phyloP scores from a whole-genome alignment of 1,140 invertebrate species.

The Aphis craccivora region DNA sequence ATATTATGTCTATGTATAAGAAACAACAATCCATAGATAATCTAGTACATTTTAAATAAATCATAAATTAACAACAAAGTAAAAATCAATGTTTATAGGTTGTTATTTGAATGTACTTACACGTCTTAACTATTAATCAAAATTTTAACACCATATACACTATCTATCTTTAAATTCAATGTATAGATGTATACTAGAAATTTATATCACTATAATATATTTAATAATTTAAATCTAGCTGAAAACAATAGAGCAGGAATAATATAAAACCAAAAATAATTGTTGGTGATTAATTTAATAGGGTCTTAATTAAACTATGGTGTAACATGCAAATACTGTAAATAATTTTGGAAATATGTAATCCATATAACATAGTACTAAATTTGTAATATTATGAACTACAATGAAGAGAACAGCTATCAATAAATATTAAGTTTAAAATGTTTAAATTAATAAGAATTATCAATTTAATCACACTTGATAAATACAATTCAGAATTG shows the following conservation, averaged over 20 bases:
- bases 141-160: too few relatives aligned
- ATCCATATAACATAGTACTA: neutral
- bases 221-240: neutral
- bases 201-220: neutral
- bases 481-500: neutral
- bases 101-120: too few relatives aligned
- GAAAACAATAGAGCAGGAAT: neutral
- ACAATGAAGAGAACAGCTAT: neutral
- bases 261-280: neutral
- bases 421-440: neutral
- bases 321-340: fast-evolving
- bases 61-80: too few relatives aligned
- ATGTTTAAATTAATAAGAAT: neutral
- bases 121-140: too few relatives aligned
- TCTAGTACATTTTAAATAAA: too few relatives aligned
- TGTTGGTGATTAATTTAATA: neutral
- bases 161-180: too few relatives aligned
- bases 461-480: neutral
- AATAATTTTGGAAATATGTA: neutral
- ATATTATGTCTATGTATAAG: too few relatives aligned
- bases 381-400: neutral
- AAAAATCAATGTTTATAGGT: too few relatives aligned
- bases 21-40: too few relatives aligned
- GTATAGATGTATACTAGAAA: too few relatives aligned
- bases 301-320: neutral